These are phyloP conservation scores for Syngnathoides biaculeatus DNA, from an alignment of 2,113 vertebrate genomes.

Conservation along the genomic window DNA sequence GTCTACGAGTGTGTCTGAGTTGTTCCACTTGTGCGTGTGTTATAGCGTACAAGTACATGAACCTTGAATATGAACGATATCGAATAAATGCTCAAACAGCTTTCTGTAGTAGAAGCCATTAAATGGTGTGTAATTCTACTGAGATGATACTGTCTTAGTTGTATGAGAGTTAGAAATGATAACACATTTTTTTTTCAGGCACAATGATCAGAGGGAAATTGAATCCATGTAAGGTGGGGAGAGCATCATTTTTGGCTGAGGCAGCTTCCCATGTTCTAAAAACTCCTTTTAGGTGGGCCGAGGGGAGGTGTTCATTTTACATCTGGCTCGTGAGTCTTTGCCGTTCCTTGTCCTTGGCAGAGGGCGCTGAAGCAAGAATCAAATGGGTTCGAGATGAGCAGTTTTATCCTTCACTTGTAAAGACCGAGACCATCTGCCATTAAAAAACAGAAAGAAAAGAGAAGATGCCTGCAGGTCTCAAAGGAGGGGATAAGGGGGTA, in stretches of 20 bases:
- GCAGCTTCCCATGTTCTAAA: background rate
- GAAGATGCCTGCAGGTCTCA: background rate
- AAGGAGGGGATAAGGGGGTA: background rate
- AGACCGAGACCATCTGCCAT: conserved; percentile 7
- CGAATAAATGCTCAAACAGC: too few relatives aligned
- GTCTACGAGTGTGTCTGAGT: too few relatives aligned
- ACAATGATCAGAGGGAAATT: background rate
- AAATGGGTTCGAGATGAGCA: conserved; percentile 9
- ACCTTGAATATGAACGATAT: too few relatives aligned
- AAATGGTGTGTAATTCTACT: too few relatives aligned
- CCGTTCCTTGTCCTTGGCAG: conserved; percentile 9
- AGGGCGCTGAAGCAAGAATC: conserved; percentile 1
- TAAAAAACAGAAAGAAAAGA: background rate
- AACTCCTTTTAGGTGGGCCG: background rate
- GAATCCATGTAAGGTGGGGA: background rate
- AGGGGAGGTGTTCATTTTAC: background rate
- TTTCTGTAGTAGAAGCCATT: too few relatives aligned
- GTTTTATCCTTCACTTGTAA: conserved; percentile 10
- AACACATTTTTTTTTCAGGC: background rate
- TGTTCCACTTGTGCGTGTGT: too few relatives aligned
- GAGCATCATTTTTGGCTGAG: background rate
- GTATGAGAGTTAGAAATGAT: background rate
- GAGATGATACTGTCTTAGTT: too few relatives aligned
- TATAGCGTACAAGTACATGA: too few relatives aligned
- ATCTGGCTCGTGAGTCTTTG: background rate